A percentile compares a stretch with the other conserved stretches of the same genome.
Evolutionary conservation across 2,888 invertebrate species (phyloP).

Genomic region (Macroteleia sp.): DNA sequence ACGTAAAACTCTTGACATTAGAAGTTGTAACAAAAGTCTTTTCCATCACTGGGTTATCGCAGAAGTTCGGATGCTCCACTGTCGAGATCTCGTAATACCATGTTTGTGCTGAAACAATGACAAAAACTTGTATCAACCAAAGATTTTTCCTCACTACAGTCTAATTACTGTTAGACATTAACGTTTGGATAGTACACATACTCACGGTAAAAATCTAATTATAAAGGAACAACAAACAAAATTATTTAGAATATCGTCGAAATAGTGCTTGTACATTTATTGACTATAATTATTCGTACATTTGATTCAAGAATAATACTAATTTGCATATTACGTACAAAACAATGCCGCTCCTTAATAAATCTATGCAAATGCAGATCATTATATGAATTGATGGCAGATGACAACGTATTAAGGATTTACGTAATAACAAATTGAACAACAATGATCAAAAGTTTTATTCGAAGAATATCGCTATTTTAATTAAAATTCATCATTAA

Average conservation of each 20-base stretch:
- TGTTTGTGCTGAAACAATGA: slow-evolving; percentile 38
- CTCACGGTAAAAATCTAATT: slow-evolving; percentile 7
- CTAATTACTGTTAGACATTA: not conserved
- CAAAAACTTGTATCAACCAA: not conserved
- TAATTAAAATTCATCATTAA: too few species aligned
- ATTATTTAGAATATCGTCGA: slow-evolving; percentile 17
- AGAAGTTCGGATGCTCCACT: too few species aligned
- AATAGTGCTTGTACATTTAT: slow-evolving; percentile 50
- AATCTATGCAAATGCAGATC: slow-evolving; percentile 35
- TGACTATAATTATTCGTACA: slow-evolving; percentile 48
- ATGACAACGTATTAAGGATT: too few species aligned
- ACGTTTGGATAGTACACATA: slow-evolving; percentile 18
- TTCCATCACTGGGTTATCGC: too few species aligned
- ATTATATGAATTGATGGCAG: slow-evolving; percentile 5
- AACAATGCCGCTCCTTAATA: slow-evolving; percentile 21
- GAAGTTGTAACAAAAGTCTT: too few species aligned
- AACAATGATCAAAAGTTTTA: too few species aligned
- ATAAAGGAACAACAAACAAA: slow-evolving; percentile 21
- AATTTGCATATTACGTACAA: slow-evolving; percentile 35
- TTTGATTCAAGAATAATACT: slow-evolving; percentile 51
- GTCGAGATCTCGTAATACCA: slow-evolving; percentile 35
- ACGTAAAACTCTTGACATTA: too few species aligned
- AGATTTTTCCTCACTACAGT: not conserved
- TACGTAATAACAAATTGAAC: too few species aligned
- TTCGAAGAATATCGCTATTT: too few species aligned